Evolutionary conservation across 2,113 vertebrate genomes (phyloP).

Genomic region (Terrapene triunguis): DNA sequence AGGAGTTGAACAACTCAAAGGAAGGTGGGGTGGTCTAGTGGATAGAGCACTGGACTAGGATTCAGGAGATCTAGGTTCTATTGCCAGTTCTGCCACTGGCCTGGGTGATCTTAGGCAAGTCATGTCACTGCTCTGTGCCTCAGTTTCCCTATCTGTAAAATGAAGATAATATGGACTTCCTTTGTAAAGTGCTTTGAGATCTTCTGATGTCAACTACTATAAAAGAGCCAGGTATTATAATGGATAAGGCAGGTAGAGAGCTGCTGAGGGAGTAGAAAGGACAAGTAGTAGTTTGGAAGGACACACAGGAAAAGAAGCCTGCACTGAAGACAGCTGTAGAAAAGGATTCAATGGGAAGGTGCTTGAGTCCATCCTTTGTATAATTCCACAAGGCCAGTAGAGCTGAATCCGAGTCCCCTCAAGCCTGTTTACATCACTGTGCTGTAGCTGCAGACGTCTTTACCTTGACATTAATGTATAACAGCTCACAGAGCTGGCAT

Average conservation of each 20-base stretch:
- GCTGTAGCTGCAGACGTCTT: constrained; percentile 27
- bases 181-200: background rate
- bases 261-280: background rate
- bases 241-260: background rate
- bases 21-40: constrained; percentile 21
- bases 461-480: constrained; percentile 64
- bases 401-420: background rate
- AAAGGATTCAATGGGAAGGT: background rate
- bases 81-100: constrained; percentile 42
- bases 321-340: background rate
- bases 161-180: background rate
- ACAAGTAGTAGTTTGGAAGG: background rate
- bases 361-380: background rate
- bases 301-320: background rate
- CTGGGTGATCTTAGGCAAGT: constrained; percentile 36
- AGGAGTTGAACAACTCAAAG: constrained; percentile 34
- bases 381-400: constrained; percentile 35
- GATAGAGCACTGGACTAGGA: constrained; percentile 49
- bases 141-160: constrained; percentile 25
- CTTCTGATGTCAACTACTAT: background rate
- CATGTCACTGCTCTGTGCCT: constrained; percentile 35
- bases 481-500: constrained; percentile 52
- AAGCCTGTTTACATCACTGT: background rate
- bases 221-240: background rate
- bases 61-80: constrained; percentile 36